Evolutionary conservation across 2,888 invertebrate genomes (phyloP).

Genomic region (Leucophenga montana): DNA sequence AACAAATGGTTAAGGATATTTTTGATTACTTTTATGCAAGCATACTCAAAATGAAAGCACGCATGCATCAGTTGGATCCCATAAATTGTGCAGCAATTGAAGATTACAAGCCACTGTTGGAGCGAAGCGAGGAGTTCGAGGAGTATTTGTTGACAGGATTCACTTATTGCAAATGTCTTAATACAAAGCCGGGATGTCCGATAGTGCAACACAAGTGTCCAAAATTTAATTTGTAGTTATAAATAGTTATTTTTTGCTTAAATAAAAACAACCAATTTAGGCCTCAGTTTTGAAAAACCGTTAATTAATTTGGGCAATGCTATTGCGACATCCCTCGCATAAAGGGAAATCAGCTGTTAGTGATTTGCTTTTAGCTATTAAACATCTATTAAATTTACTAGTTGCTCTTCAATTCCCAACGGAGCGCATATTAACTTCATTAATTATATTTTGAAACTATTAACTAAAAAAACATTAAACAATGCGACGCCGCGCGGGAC

Average conservation of each 20-base stretch:
- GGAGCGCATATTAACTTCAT: too few species aligned
- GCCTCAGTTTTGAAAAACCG: too few species aligned
- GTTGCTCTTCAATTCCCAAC: too few species aligned
- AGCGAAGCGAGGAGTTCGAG: constrained; percentile 57
- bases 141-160: constrained; percentile 56
- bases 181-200: constrained; percentile 47
- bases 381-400: too few species aligned
- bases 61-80: constrained; percentile 64
- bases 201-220: constrained; percentile 50
- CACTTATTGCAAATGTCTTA: constrained; percentile 61
- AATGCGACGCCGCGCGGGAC: constrained; percentile 87
- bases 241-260: background rate
- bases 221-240: constrained; percentile 11
- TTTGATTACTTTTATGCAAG: constrained; percentile 62
- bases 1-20: constrained; percentile 57
- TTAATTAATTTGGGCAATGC: too few species aligned
- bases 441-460: too few species aligned
- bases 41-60: constrained; percentile 56
- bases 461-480: constrained; percentile 48
- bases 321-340: too few species aligned
- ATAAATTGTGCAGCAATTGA: constrained; percentile 55
- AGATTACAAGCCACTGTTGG: constrained; percentile 55
- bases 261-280: too few species aligned
- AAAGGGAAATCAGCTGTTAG: too few species aligned
- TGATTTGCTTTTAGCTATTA: too few species aligned